Evolutionary conservation across 2,797 vertebrate genomes (phyloP).

Genomic region (Melanotaenia boesemani): DNA sequence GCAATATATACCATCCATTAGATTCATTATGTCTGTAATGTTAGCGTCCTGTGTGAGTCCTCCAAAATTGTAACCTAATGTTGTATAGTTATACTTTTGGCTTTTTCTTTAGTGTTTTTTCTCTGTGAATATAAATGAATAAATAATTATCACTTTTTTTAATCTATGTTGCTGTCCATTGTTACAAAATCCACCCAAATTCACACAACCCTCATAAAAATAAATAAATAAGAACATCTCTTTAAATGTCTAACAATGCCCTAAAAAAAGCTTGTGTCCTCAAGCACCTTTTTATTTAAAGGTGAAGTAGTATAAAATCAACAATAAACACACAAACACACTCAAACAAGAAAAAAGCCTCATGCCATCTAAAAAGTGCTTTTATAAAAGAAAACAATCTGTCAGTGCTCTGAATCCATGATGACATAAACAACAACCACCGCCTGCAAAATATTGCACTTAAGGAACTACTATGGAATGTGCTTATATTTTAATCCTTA

Average conservation of each 20-base stretch:
- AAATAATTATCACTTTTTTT: background rate
- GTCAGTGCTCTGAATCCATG: constrained; percentile 81
- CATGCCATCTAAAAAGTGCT: constrained; percentile 82
- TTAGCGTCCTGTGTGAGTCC: background rate
- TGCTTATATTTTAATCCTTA: constrained; percentile 67
- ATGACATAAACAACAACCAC: constrained; percentile 67
- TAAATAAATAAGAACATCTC: background rate
- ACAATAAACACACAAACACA: constrained; percentile 84
- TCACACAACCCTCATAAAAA: background rate
- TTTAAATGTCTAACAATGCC: background rate
- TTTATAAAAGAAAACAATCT: constrained; percentile 69
- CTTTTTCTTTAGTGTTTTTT: too few species aligned
- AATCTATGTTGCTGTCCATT: background rate
- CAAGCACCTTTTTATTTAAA: constrained; percentile 92
- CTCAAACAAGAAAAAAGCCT: constrained; percentile 83
- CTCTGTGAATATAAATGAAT: background rate
- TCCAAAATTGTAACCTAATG: background rate
- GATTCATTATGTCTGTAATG: background rate
- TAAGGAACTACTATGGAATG: constrained; percentile 78
- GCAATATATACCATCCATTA: background rate
- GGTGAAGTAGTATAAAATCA: constrained; percentile 85
- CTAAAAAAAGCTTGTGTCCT: constrained; percentile 25
- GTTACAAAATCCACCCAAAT: background rate
- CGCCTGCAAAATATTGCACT: constrained; percentile 87
- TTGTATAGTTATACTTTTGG: too few species aligned